Conservation (phyloP, 2,113 vertebrate genomes). For the Podiceps cristatus region DNA sequence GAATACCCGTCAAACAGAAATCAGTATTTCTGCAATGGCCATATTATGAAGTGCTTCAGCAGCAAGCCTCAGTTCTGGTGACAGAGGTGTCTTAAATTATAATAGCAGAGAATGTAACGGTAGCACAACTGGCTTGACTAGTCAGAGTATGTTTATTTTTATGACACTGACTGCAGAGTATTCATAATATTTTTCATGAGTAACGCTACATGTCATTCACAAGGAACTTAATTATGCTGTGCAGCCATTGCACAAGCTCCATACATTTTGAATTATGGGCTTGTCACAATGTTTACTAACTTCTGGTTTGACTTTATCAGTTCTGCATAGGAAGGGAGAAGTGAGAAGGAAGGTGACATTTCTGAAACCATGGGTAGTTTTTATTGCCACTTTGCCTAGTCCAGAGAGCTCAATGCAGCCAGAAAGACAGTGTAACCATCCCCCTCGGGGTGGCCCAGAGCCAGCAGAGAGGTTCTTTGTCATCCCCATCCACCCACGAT, state of each 20-base stretch:
- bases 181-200: neutral
- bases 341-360: neutral
- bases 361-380: neutral
- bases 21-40: neutral
- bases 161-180: neutral
- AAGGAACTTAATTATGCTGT: neutral
- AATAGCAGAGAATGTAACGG: neutral
- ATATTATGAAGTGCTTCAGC: neutral
- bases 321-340: neutral
- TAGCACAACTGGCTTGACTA: neutral
- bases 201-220: neutral
- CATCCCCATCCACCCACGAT: rapidly evolving
- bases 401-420: neutral
- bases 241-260: neutral
- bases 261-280: neutral
- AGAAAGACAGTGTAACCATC: rapidly evolving
- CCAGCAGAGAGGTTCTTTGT: neutral
- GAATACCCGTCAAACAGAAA: neutral
- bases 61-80: neutral
- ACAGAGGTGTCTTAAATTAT: neutral
- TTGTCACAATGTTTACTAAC: neutral
- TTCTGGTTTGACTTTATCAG: neutral
- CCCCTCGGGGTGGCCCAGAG: neutral
- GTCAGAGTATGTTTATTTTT: neutral
- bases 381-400: neutral